phyloP scores from a whole-genome alignment of 2,113 vertebrate species.

The Syngnathus scovelli region DNA sequence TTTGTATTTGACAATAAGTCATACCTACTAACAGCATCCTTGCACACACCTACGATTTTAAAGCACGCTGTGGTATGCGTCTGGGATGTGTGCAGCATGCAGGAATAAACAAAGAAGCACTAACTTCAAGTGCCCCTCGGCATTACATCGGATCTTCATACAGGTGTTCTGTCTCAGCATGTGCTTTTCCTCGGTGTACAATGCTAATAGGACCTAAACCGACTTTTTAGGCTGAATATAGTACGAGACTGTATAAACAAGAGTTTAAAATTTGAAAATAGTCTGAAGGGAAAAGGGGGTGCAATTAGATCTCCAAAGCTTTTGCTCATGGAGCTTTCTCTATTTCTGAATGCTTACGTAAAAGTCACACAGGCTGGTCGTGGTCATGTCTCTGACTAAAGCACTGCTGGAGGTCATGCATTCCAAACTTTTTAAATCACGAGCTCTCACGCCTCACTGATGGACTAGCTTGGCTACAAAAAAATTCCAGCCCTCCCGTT shows the following conservation, averaged over 20 bases:
- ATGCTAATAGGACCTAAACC: background rate
- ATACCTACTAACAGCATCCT: conserved; percentile 29
- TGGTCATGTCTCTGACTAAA: background rate
- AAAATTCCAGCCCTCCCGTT: conserved; percentile 1
- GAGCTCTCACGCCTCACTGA: conserved; percentile 16
- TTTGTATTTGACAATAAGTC: conserved; percentile 34
- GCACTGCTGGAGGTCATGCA: background rate
- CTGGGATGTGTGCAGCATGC: background rate
- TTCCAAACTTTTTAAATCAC: conserved; percentile 7
- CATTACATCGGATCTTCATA: background rate
- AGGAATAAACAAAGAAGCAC: background rate
- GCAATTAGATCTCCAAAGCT: background rate
- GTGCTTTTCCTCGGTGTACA: background rate
- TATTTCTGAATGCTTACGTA: background rate
- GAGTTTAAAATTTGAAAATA: background rate
- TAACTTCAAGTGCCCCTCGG: conserved; percentile 19
- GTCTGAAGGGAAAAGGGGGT: background rate
- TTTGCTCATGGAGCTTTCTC: background rate
- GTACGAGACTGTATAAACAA: background rate
- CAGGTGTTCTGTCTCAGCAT: conserved; percentile 20
- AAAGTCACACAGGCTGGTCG: background rate
- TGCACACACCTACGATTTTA: background rate
- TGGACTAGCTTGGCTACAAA: conserved; percentile 8
- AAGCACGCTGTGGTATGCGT: background rate
- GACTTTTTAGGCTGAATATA: background rate